Evolutionary conservation across 1,140 invertebrate genomes (phyloP).

Genomic region (Branchinecta lynchi): DNA sequence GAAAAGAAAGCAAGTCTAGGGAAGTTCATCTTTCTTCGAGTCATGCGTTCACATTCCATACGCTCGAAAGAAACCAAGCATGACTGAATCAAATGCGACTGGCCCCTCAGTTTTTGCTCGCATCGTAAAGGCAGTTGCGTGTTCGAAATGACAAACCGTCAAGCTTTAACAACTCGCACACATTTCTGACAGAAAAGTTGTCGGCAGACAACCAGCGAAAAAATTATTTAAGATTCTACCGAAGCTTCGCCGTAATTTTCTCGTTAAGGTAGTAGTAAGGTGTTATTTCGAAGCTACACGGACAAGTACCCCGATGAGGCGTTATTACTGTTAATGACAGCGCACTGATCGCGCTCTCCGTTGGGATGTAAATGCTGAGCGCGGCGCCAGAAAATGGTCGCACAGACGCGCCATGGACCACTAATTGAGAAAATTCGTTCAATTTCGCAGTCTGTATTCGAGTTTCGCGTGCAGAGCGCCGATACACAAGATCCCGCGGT

Average conservation of each 20-base stretch:
- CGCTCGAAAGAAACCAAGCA: no score
- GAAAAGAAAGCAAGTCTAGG: no score
- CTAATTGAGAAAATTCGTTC: slow-evolving; percentile 3
- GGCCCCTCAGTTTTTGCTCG: no score
- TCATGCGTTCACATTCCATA: no score
- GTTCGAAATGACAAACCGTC: no score
- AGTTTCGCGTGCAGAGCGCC: neutral
- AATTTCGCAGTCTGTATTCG: slow-evolving; percentile 1
- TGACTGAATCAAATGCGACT: no score
- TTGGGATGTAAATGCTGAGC: neutral
- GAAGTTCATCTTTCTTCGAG: no score
- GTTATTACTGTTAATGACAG: slow-evolving; percentile 11
- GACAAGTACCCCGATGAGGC: neutral
- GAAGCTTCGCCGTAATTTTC: neutral
- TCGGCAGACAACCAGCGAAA: neutral
- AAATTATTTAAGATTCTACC: neutral
- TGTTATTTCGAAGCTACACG: slow-evolving; percentile 4
- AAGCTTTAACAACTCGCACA: no score
- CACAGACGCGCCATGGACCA: neutral
- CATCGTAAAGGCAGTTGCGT: no score
- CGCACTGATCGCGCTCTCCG: neutral
- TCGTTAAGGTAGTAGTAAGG: neutral
- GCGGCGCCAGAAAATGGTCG: slow-evolving; percentile 1
- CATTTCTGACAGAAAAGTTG: no score
- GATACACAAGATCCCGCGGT: neutral